Percentiles rank a stretch among this genome's conserved stretches.
Evolutionary conservation across 2,888 invertebrate genomes (phyloP).

Genomic region (Dynastes maya): DNA sequence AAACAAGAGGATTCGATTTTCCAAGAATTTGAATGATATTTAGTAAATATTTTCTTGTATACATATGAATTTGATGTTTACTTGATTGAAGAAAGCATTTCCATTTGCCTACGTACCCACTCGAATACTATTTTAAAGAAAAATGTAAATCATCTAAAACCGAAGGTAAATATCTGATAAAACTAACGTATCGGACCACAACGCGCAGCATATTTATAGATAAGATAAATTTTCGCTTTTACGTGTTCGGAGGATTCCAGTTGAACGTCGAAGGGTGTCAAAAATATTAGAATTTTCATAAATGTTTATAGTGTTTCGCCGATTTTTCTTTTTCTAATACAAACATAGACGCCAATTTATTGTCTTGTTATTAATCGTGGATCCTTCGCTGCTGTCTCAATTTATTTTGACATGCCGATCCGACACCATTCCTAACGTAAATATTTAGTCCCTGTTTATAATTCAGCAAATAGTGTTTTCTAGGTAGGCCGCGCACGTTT

Average conservation of each 20-base stretch:
- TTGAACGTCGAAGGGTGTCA: background rate
- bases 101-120: too few species aligned
- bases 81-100: too few species aligned
- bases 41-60: too few species aligned
- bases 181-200: conserved; percentile 3
- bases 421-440: conserved; percentile 29
- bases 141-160: background rate
- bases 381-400: conserved; percentile 10
- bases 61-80: too few species aligned
- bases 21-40: too few species aligned
- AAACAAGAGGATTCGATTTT: too few species aligned
- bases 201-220: conserved; percentile 5
- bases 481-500: conserved; percentile 11
- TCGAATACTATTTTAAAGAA: background rate
- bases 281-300: conserved; percentile 14
- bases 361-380: conserved; percentile 15
- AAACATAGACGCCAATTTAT: conserved; percentile 32
- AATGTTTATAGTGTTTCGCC: background rate
- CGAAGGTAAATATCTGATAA: conserved; percentile 13
- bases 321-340: conserved; percentile 26
- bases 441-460: conserved; percentile 33
- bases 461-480: conserved; percentile 9
- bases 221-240: conserved; percentile 28
- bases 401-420: conserved; percentile 35
- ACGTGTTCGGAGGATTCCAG: background rate